Evolutionary conservation across 2,888 invertebrate species (phyloP).

Genomic region (Drepanosiphum platanoidis): DNA sequence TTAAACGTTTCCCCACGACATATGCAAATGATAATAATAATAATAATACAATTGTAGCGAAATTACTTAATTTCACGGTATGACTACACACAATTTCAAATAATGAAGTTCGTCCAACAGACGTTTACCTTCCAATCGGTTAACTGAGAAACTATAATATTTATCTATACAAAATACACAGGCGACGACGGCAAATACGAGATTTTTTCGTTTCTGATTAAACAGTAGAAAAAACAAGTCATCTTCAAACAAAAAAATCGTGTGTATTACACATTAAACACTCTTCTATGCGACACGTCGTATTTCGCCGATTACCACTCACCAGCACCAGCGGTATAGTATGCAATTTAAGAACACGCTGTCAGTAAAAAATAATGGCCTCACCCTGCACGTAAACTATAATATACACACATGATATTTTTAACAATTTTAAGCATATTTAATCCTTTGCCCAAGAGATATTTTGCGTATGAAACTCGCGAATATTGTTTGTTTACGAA

Average conservation of each 20-base stretch:
- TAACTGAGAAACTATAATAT: not conserved
- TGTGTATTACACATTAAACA: not conserved
- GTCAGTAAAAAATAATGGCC: too few relatives aligned
- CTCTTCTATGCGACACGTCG: not conserved
- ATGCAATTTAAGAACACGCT: too few relatives aligned
- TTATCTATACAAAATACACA: not conserved
- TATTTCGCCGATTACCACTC: not conserved
- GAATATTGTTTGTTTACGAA: not conserved
- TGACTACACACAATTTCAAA: conserved; percentile 20
- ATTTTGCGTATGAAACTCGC: not conserved
- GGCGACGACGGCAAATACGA: not conserved
- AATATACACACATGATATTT: too few relatives aligned
- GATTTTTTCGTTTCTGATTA: not conserved
- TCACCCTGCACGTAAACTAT: too few relatives aligned
- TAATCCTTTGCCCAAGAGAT: too few relatives aligned
- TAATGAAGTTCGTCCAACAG: not conserved
- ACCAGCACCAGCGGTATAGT: not conserved
- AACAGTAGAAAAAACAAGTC: not conserved
- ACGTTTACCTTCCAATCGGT: not conserved
- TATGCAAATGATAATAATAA: conserved; percentile 19
- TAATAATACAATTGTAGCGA: not conserved
- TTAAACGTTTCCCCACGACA: not conserved
- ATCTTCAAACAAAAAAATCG: not conserved
- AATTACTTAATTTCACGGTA: conserved; percentile 54
- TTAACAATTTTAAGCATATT: too few relatives aligned